Base-by-base conservation (phyloP, 2,113 vertebrate species). In the Hippocampus mohnikei region DNA sequence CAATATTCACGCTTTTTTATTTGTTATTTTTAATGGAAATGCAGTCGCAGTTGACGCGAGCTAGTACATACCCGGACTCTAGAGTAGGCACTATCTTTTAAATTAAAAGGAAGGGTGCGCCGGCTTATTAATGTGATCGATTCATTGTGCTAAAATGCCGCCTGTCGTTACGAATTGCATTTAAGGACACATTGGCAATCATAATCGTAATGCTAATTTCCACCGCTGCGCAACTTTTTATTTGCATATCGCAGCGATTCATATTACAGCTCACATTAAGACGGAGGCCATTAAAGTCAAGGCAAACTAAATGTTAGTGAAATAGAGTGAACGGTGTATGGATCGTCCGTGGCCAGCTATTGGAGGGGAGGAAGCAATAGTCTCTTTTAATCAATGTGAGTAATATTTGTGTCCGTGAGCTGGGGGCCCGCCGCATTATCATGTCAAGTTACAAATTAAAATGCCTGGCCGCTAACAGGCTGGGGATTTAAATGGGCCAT, bases 381-480 rank as follows among this genome's bases (percentile, higher is more conserved):
- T 78, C 77, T 70, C 89, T 88, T 92, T 92, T 90, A 92, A 93
- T 93, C 88, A 91, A 86, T 78, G 81, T 86, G 84, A 87, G 81
- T 87, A 89, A 89, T 90, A 88, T 89, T 88, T 88, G 80, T 84
- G 82, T 83, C 89, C 85, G 73, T 81, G 78, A 81, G 83, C 82
- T 53, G 82, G 79, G 80, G 78, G 85, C 83, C 73, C 60, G 80
- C 84, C 87, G 88, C 86, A 92, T 91, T 90, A 91, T 91, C 88
- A 90, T 89, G 89, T 91, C 88, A 85, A 89, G 90, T 90, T 91
- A 92, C 88, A 92, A 92, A 93, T 91, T 91, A 92, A 93, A 93
- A 90, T 82, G 88, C 81, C 82, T 69, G 75, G 76, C 84, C 67
- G 77, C 87, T 89, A 92, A 92, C 88, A 88, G 90, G 90, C 79